phyloP scores from a whole-genome alignment of 2,797 vertebrate genomes.

The Steatocranus sp. region DNA sequence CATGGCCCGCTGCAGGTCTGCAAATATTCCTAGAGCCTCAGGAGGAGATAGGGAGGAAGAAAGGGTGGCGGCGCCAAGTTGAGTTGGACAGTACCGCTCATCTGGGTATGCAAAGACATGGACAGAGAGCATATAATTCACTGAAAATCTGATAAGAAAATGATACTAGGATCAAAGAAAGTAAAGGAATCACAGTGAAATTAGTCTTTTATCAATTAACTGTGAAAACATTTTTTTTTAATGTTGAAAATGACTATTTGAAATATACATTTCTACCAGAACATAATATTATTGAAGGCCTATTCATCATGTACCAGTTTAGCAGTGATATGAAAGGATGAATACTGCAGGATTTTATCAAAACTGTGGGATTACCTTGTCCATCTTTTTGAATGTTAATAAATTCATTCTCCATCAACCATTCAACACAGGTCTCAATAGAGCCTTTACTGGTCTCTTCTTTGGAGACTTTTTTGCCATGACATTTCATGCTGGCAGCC shows the following conservation, averaged over 20 bases:
- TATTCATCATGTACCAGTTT: not conserved
- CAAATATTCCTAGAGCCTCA: conserved; percentile 93
- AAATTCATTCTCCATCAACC: conserved; percentile 95
- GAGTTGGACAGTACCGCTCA: conserved; percentile 85
- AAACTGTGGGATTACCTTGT: conserved; percentile 24
- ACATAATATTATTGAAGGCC: not conserved
- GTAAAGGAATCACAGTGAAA: not conserved
- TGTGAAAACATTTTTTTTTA: not conserved
- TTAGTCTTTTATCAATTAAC: not conserved
- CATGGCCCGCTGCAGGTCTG: conserved; percentile 96
- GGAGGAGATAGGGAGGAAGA: conserved; percentile 92
- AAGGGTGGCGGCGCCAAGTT: conserved; percentile 91
- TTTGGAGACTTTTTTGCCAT: conserved; percentile 22
- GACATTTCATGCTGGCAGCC: conserved; percentile 78
- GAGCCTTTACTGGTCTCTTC: conserved; percentile 67
- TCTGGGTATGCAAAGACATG: conserved; percentile 42
- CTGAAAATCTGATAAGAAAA: not conserved
- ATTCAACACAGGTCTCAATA: conserved; percentile 87
- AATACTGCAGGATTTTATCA: not conserved
- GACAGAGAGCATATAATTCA: not conserved
- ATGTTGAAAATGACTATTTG: not conserved
- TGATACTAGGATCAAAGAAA: not conserved
- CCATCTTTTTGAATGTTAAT: conserved; percentile 80
- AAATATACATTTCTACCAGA: not conserved
- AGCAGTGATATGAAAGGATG: not conserved